Percentiles rank a stretch among this genome's conserved stretches.
Evolutionary conservation across 2,797 vertebrate genomes (phyloP).

Genomic region (Spheniscus humboldti): DNA sequence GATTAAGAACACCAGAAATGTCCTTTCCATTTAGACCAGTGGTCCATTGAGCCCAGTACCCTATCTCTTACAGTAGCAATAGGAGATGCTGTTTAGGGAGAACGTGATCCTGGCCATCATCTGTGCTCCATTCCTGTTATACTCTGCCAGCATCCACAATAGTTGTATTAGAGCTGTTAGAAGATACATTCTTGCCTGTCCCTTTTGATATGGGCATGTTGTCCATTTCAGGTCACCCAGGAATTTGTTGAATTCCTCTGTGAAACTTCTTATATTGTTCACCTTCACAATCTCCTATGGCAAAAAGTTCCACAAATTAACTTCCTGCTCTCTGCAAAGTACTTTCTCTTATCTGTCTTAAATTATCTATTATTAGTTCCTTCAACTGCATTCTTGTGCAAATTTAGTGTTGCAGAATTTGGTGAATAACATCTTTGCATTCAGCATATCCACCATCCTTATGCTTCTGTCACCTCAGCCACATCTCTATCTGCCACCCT

Average conservation of each 20-base stretch:
- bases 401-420: not conserved
- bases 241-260: not conserved
- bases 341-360: not conserved
- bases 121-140: not conserved
- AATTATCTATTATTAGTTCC: not conserved
- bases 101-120: not conserved
- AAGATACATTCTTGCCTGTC: not conserved
- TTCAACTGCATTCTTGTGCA: not conserved
- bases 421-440: not conserved
- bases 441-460: not conserved
- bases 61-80: not conserved
- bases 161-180: not conserved
- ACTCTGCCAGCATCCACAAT: not conserved
- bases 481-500: not conserved
- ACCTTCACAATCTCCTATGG: not conserved
- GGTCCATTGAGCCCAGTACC: not conserved
- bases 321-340: not conserved
- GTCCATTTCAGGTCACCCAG: not conserved
- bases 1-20: not conserved
- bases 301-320: not conserved
- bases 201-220: not conserved
- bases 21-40: not conserved
- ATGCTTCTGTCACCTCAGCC: not conserved
- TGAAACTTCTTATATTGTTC: not conserved
- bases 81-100: not conserved